Conservation (phyloP, 2,113 vertebrate species). For the Lophura nycthemera region DNA sequence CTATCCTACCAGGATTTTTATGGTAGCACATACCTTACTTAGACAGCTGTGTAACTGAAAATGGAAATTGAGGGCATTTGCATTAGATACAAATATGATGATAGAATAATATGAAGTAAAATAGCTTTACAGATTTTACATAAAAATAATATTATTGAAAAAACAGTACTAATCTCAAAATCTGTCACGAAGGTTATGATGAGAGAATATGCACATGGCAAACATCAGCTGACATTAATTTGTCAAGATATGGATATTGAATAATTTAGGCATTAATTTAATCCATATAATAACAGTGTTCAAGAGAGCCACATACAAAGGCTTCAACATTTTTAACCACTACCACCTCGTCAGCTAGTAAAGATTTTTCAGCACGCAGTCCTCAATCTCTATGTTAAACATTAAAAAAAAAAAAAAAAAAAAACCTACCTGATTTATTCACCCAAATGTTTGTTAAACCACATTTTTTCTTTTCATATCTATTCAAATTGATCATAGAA, state of each 20-base stretch:
- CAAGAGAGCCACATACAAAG: background rate
- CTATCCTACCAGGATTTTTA: background rate
- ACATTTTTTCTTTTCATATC: background rate
- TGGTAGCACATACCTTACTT: background rate
- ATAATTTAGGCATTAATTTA: background rate
- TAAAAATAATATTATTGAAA: background rate
- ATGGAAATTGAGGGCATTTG: background rate
- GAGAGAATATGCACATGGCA: background rate
- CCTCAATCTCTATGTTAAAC: background rate
- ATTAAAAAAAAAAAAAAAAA: background rate
- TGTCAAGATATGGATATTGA: background rate
- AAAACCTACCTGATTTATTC: background rate
- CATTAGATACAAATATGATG: background rate
- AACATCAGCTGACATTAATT: background rate
- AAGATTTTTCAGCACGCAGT: background rate
- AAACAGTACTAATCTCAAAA: background rate
- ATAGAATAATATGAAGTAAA: background rate
- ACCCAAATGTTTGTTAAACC: background rate
- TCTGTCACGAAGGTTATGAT: background rate
- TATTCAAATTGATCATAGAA: background rate
- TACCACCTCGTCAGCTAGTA: background rate
- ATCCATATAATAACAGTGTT: background rate
- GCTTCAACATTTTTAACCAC: background rate
- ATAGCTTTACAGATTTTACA: background rate
- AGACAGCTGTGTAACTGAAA: background rate